phyloP scores from a whole-genome alignment of 2,797 vertebrate species.

The Ara ararauna region DNA sequence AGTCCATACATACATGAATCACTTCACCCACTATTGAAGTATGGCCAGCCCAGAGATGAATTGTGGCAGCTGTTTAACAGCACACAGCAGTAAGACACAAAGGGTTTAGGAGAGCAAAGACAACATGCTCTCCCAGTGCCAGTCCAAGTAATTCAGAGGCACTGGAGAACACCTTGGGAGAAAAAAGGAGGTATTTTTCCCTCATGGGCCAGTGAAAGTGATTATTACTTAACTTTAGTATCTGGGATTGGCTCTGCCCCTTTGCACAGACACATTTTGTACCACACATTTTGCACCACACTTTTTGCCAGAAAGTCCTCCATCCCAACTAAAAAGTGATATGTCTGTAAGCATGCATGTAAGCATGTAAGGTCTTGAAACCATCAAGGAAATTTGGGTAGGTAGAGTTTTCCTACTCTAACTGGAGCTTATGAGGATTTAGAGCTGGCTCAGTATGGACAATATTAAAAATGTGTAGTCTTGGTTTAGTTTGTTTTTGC shows the following conservation, averaged over 20 bases:
- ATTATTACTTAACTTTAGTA: not conserved
- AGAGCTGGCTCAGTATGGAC: not conserved
- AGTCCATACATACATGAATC: constrained; percentile 69
- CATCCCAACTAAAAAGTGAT: not conserved
- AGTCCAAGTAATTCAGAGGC: constrained; percentile 40
- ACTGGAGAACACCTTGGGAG: constrained; percentile 54
- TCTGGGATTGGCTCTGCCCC: not conserved
- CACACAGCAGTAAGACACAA: constrained; percentile 54
- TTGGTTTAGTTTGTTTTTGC: not conserved
- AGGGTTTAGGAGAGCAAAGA: constrained; percentile 47
- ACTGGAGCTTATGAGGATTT: not conserved
- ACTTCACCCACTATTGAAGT: constrained; percentile 69
- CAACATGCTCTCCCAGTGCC: constrained; percentile 49
- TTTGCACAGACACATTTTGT: not conserved
- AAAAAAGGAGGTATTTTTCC: constrained; percentile 4
- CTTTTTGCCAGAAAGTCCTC: not conserved
- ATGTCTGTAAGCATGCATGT: not conserved
- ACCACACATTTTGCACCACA: not conserved
- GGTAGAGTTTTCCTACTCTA: not conserved
- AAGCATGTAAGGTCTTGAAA: not conserved
- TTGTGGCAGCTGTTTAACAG: constrained; percentile 72
- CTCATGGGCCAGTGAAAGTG: not conserved
- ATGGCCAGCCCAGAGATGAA: constrained; percentile 56
- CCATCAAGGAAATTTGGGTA: not conserved
- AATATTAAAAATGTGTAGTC: not conserved